phyloP scores from a whole-genome alignment of 2,113 vertebrate genomes.

The Neofelis nebulosa region DNA sequence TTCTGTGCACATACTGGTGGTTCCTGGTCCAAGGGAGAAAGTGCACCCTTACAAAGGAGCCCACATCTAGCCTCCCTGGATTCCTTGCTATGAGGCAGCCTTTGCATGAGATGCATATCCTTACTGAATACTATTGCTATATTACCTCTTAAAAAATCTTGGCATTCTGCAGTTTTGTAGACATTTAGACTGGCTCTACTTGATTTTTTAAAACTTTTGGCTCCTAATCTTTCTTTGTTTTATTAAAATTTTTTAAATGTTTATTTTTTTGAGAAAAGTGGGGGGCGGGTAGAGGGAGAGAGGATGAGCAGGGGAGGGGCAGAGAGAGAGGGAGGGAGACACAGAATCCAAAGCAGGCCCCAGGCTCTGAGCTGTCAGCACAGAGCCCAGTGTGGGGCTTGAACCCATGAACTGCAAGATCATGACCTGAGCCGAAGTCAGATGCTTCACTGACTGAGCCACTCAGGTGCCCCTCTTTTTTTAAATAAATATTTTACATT shows the following conservation, averaged over 20 bases:
- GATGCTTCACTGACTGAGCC: background rate
- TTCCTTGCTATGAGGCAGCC: background rate
- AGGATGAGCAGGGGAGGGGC: background rate
- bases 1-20: background rate
- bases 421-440: background rate
- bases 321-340: background rate
- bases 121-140: background rate
- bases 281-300: background rate
- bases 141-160: background rate
- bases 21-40: background rate
- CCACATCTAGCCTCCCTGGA: accelerated
- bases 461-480: background rate
- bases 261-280: too few species aligned
- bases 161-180: background rate
- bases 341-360: background rate
- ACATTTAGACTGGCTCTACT: background rate
- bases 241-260: background rate
- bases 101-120: background rate
- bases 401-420: background rate
- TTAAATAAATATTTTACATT: background rate
- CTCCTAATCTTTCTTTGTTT: background rate
- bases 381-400: too few species aligned
- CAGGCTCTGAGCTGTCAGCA: too few species aligned
- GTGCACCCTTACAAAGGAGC: background rate
- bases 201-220: background rate